A percentile compares a stretch with the other conserved stretches of the same genome.
phyloP scores from a whole-genome alignment of 2,113 vertebrate species.

The Nestor notabilis region DNA sequence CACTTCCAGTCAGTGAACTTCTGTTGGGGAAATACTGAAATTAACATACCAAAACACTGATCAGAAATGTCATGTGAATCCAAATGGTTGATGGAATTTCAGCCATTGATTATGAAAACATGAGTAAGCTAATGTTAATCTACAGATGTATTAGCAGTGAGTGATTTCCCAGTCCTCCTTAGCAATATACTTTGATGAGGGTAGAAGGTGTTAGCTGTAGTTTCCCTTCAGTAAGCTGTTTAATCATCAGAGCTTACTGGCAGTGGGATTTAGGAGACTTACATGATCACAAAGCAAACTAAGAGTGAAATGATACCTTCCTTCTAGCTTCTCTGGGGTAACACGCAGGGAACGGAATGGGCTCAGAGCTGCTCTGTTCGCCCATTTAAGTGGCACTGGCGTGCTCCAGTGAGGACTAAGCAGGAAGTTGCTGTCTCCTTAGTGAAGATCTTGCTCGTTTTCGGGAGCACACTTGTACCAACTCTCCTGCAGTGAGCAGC shows the following conservation, averaged over 20 bases:
- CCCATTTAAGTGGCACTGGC: not conserved
- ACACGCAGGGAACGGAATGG: not conserved
- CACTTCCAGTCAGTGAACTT: not conserved
- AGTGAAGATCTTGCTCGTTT: not conserved
- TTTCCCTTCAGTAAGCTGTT: constrained; percentile 38
- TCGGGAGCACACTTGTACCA: not conserved
- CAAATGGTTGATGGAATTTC: not conserved
- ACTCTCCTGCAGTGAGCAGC: not conserved
- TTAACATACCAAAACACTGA: accelerated
- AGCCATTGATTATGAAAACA: not conserved
- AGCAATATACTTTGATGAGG: not conserved
- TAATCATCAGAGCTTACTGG: constrained; percentile 38
- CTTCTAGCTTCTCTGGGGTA: not conserved
- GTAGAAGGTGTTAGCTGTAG: not conserved
- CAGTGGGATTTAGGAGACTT: constrained; percentile 7
- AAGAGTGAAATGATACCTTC: not conserved
- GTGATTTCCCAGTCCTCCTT: constrained; percentile 31
- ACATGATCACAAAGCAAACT: not conserved
- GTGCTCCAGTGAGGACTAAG: not conserved
- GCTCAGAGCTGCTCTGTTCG: not conserved
- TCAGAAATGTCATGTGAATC: not conserved
- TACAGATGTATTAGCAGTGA: not conserved
- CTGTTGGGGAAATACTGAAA: not conserved
- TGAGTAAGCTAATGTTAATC: constrained; percentile 5
- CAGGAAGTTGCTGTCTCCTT: not conserved